Evolutionary conservation across 2,113 vertebrate genomes (phyloP).

Genomic region (Trogon melanurus): DNA sequence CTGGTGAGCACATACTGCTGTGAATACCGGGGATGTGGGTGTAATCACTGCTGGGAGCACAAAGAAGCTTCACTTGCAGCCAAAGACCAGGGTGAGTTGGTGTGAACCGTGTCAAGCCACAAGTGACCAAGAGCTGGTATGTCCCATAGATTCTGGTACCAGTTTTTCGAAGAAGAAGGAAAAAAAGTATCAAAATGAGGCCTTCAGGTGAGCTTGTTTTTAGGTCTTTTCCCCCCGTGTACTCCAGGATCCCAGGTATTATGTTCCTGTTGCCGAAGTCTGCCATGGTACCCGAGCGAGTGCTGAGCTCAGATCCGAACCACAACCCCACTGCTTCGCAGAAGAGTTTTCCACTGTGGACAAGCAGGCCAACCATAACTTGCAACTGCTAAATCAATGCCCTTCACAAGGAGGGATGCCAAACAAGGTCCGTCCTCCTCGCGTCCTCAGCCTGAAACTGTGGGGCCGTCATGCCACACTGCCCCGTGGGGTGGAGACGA

Average conservation of each 20-base stretch:
- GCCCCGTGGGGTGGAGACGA: neutral
- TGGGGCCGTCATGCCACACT: neutral
- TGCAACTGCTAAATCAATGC: neutral
- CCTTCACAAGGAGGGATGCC: neutral
- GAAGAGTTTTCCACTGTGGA: neutral
- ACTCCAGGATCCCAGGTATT: neutral
- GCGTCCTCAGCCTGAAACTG: neutral
- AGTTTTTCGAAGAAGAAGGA: neutral
- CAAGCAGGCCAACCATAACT: neutral
- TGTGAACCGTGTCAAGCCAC: neutral
- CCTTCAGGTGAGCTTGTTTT: neutral
- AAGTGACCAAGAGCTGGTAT: neutral
- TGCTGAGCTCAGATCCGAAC: neutral
- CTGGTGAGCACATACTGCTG: neutral
- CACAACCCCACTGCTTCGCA: rapidly evolving
- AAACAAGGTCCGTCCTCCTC: neutral
- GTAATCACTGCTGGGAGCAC: neutral
- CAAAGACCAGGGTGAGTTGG: neutral
- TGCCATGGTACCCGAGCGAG: neutral
- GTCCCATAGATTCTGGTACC: neutral
- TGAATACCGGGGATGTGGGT: neutral
- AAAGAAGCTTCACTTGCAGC: neutral
- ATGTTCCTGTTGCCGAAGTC: neutral
- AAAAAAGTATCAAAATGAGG: neutral
- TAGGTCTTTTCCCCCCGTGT: neutral